A percentile compares a stretch with the other conserved stretches of the same genome.
These are phyloP conservation scores for Mesocricetus auratus DNA, from an alignment of 2,113 vertebrate species.

Conservation along the genomic window DNA sequence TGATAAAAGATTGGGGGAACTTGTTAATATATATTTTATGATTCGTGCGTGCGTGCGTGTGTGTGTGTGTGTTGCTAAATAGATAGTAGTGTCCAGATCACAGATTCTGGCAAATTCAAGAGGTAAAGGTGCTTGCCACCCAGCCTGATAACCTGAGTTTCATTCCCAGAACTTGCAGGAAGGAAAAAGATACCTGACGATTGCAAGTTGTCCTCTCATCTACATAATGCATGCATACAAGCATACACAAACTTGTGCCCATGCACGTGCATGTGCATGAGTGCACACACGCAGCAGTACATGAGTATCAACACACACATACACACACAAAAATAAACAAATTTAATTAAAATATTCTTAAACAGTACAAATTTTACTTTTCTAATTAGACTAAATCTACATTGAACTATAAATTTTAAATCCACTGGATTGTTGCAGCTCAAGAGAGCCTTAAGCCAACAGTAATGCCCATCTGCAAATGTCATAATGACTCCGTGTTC, in stretches of 20 bases:
- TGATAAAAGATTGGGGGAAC: background rate
- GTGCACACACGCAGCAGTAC: background rate
- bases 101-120: background rate
- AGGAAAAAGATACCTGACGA: no score
- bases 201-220: background rate
- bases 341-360: background rate
- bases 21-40: background rate
- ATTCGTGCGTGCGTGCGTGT: background rate
- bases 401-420: conserved; percentile 22
- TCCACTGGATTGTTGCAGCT: background rate
- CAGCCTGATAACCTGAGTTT: background rate
- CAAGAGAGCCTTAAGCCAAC: background rate
- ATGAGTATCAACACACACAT: background rate
- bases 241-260: no score
- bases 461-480: background rate
- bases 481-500: background rate
- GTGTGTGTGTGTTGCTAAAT: background rate
- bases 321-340: background rate
- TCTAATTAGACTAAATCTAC: background rate
- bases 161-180: no score
- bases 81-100: background rate
- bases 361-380: background rate
- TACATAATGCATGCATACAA: no score
- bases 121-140: background rate
- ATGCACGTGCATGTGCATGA: no score